phyloP scores from a whole-genome alignment of 2,113 vertebrate species.

The Hirundichthys speculiger region DNA sequence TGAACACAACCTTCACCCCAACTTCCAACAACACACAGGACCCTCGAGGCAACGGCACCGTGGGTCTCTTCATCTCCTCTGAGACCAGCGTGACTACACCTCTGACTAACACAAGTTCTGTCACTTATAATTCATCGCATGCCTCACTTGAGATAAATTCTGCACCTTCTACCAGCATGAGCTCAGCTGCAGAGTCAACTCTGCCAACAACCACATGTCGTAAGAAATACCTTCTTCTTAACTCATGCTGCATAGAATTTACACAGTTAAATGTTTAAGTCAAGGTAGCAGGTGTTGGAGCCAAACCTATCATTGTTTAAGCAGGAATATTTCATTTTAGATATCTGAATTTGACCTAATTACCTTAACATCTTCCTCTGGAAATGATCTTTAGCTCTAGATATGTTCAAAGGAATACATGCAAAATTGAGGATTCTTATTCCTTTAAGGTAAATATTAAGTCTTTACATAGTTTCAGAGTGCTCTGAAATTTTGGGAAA shows the following conservation, averaged over 20 bases:
- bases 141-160: constrained; percentile 3
- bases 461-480: too few relatives aligned
- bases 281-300: not conserved
- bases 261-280: not conserved
- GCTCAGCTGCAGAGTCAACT: constrained; percentile 10
- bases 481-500: too few relatives aligned
- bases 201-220: constrained; percentile 32
- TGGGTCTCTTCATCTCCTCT: not conserved
- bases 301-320: too few relatives aligned
- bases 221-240: constrained; percentile 35
- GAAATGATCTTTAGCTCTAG: too few relatives aligned
- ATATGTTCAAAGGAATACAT: too few relatives aligned
- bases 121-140: constrained; percentile 25
- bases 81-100: constrained; percentile 23
- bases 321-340: too few relatives aligned
- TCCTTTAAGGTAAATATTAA: too few relatives aligned
- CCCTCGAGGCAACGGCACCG: not conserved
- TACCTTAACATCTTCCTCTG: too few relatives aligned
- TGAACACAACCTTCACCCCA: constrained; percentile 3
- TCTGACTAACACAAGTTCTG: constrained; percentile 26
- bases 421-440: too few relatives aligned
- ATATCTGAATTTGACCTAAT: too few relatives aligned
- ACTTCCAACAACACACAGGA: constrained; percentile 16
- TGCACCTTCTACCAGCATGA: constrained; percentile 22
- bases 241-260: not conserved